Evolutionary conservation across 2,888 invertebrate genomes (phyloP).

Genomic region (Amphipoea oculea): DNA sequence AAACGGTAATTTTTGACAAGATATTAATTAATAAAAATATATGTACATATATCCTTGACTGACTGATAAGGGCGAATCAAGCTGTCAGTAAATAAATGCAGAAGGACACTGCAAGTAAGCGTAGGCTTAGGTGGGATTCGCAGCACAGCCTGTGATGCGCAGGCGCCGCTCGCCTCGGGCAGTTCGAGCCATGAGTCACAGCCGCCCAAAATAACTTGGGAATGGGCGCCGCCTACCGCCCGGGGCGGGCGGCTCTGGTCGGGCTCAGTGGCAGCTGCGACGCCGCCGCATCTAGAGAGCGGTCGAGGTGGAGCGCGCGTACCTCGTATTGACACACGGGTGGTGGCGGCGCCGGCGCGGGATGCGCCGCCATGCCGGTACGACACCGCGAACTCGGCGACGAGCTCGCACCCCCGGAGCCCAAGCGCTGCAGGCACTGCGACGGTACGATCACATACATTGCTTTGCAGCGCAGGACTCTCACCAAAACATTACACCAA

Average conservation of each 20-base stretch:
- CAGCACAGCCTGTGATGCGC: constrained; percentile 84
- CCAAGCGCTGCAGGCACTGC: constrained; percentile 98
- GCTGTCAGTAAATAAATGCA: constrained; percentile 23
- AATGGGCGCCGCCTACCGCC: constrained; percentile 90
- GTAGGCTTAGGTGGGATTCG: constrained; percentile 76
- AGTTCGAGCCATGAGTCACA: constrained; percentile 87
- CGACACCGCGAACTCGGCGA: constrained; percentile 90
- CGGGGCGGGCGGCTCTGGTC: constrained; percentile 87
- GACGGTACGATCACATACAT: constrained; percentile 92
- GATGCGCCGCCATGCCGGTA: constrained; percentile 91
- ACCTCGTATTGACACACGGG: constrained; percentile 81
- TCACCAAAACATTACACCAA: constrained; percentile 63
- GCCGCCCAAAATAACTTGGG: constrained; percentile 87
- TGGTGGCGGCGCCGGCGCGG: constrained; percentile 89
- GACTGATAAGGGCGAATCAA: neutral
- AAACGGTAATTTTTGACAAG: neutral
- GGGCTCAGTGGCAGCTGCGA: constrained; percentile 89
- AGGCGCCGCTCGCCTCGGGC: constrained; percentile 83
- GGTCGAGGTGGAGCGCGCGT: constrained; percentile 83
- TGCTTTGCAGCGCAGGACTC: constrained; percentile 72
- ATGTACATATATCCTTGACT: neutral
- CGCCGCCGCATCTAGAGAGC: constrained; percentile 88
- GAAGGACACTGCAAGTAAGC: constrained; percentile 26
- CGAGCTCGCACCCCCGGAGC: constrained; percentile 93
- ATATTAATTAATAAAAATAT: neutral